Evolutionary conservation across 2,888 invertebrate species (phyloP).

Genomic region (Ichneumoninae sp.): DNA sequence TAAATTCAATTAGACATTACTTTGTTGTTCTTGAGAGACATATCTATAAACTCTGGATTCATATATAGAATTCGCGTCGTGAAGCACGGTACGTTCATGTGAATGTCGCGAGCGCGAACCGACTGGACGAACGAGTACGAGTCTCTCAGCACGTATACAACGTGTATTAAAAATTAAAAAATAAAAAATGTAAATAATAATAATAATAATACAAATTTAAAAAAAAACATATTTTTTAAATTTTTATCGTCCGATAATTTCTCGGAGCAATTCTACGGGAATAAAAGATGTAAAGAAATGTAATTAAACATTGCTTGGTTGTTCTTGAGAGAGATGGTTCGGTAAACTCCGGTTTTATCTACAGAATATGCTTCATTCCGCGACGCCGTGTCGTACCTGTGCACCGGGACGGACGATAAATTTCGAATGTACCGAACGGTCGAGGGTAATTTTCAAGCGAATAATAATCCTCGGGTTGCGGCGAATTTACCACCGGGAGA

Average conservation of each 20-base stretch:
- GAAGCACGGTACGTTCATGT: background rate
- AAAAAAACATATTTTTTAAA: no score
- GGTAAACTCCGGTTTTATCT: conserved; percentile 4
- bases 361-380: conserved; percentile 24
- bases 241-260: no score
- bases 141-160: no score
- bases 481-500: conserved; percentile 4
- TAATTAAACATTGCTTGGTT: conserved; percentile 15
- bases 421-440: conserved; percentile 8
- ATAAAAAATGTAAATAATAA: no score
- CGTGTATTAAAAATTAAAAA: no score
- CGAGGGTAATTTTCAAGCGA: conserved; percentile 31
- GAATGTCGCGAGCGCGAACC: background rate
- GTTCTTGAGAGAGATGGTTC: background rate
- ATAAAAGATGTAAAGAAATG: conserved; percentile 17
- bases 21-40: background rate
- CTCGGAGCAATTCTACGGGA: conserved; percentile 8
- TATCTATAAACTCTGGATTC: conserved; percentile 3
- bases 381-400: background rate
- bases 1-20: conserved; percentile 13
- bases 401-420: conserved; percentile 7
- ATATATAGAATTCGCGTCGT: background rate
- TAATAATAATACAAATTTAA: no score
- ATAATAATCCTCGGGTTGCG: conserved; percentile 29
- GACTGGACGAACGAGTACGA: no score